A percentile compares a stretch with the other conserved stretches of the same genome.
These are phyloP conservation scores for Holacanthus passer DNA, from an alignment of 2,113 vertebrate genomes.

Conservation along the genomic window DNA sequence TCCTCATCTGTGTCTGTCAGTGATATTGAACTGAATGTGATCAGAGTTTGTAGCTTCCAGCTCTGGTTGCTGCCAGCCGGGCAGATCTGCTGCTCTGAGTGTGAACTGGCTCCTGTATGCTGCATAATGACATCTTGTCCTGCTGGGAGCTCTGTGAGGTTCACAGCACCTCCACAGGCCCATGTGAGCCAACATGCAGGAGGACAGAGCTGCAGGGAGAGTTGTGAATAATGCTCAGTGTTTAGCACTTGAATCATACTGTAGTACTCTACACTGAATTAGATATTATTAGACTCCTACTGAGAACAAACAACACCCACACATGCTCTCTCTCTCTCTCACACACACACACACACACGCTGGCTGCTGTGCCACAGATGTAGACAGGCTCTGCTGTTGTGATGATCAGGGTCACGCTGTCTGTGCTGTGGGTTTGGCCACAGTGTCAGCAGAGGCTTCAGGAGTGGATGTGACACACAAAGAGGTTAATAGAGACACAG, in stretches of 20 bases:
- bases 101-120: not conserved
- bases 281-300: conserved; percentile 39
- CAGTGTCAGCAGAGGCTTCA: conserved; percentile 14
- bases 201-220: not conserved
- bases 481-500: not conserved
- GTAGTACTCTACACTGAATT: conserved; percentile 17
- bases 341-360: too few species aligned
- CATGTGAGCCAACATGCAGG: too few species aligned
- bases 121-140: conserved; percentile 12
- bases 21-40: too few species aligned
- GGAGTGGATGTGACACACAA: not conserved
- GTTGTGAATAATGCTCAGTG: conserved; percentile 27
- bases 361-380: not conserved
- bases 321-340: too few species aligned
- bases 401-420: conserved; percentile 29
- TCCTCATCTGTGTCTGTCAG: too few species aligned
- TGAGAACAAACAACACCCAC: conserved; percentile 25
- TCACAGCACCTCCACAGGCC: too few species aligned
- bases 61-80: not conserved
- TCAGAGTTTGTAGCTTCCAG: not conserved
- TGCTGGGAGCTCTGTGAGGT: conserved; percentile 8
- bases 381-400: conserved; percentile 30
- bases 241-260: conserved; percentile 10
- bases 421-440: not conserved
- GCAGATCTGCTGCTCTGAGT: conserved; percentile 6